Base-by-base conservation (phyloP, 2,888 invertebrate genomes). In the Synergus japonicus region DNA sequence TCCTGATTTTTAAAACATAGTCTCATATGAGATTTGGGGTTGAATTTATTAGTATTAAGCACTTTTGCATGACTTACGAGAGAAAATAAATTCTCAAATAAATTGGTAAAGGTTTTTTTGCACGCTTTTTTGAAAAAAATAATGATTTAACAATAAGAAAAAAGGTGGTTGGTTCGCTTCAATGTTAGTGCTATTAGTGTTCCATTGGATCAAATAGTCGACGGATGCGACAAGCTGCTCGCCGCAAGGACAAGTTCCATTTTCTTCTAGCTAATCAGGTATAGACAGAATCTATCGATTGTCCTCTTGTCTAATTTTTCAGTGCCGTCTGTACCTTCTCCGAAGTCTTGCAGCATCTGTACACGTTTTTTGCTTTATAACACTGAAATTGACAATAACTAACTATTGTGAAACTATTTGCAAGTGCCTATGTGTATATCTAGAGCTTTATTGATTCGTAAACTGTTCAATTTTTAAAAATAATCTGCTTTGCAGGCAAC, bases 211-310 rank as follows among this genome's bases (percentile, higher is more conserved):
- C 86, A 83, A 86, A 84, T 88, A 85, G 85, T 63, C 89, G 91
- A 88, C 87, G 87, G 83, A 85, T 85, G 78, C 88, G 87, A 80
- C 87, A 89, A 83, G 83, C 87, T 83, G 85, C 87, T 76, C 89
- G 88, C 80, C 90, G 90, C 85, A 90, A 86, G 86, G 87, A 90
- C 87, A 90, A 89, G 85, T 90, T 90, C 86, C 88, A 86, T 89
- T 88, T 89, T 86, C 89, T 89, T 77, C 86, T 89, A 78, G 81
- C 83, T 82, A 87, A 89, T 80, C 87, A 91, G 91, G 91, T 91
- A 91, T 76, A 81, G 67, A 73, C 49, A 54, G 54, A 29, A 65
- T 64, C 54, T 41, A 76, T 29, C 46, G 66, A 65, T 78, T 76
- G 49, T 67, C 80, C n/a, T 69, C 54, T 85, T 86, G 67, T 82